phyloP scores from a whole-genome alignment of 2,888 invertebrate species.

The Petrophora chlorosata region DNA sequence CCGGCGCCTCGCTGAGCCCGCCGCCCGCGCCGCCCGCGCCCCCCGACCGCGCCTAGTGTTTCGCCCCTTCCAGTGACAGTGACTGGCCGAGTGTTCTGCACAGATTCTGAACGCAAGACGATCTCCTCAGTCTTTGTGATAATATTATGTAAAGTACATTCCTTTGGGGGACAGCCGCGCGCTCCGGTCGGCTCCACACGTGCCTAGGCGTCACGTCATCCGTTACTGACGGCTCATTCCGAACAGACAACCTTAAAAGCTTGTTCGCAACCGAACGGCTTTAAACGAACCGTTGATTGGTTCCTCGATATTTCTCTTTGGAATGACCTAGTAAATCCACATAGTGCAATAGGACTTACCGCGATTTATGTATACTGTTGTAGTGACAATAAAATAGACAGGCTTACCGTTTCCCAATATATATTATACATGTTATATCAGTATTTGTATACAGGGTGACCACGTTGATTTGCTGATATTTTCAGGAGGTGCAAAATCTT shows the following conservation, averaged over 20 bases:
- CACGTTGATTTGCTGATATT: conserved; percentile 3
- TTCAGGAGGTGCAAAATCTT: not conserved
- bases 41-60: conserved; percentile 58
- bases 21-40: conserved; percentile 53
- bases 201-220: conserved; percentile 21
- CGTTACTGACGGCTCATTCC: conserved; percentile 30
- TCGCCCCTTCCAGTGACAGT: conserved; percentile 7
- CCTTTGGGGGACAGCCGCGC: conserved; percentile 52
- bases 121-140: conserved; percentile 76
- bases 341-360: conserved; percentile 51
- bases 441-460: conserved; percentile 23
- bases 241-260: not conserved
- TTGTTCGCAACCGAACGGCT: not conserved
- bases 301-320: conserved; percentile 20
- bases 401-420: conserved; percentile 36
- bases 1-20: conserved; percentile 45
- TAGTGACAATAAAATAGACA: conserved; percentile 63
- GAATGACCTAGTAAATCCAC: conserved; percentile 19
- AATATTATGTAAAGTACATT: conserved; percentile 78
- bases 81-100: conserved; percentile 34
- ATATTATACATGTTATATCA: conserved; percentile 19
- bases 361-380: conserved; percentile 59
- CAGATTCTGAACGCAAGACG: conserved; percentile 33
- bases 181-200: conserved; percentile 28
- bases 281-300: not conserved